Base-by-base conservation (phyloP, 2,113 vertebrate genomes). In the Panthera uncia region DNA sequence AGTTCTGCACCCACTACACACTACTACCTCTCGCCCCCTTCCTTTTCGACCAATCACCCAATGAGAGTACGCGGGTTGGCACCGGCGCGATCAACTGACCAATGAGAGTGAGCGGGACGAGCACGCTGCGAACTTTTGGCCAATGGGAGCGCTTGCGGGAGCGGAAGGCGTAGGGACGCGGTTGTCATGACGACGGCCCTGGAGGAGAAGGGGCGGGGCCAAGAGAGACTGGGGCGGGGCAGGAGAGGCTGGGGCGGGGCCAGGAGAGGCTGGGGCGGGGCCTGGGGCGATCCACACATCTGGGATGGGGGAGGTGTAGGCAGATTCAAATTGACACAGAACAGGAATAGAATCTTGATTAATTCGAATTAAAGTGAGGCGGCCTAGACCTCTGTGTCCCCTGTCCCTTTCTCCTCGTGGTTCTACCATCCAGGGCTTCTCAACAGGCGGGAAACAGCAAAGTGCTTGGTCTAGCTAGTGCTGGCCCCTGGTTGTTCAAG, bases 101-200 rank as follows among this genome's bases (percentile, higher is more conserved):
- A 95, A 94, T 81, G 33, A 80, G 14, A 69, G 14, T 4, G 90
- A 66, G 41, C 0, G 8, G 10, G 3, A 3, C 3, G 4, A 27
- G 13, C 65, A 45, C 4, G 0, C 29, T 41, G 21, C 0, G 1
- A 97, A 98, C 97, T 97, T 98, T 78, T 84, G 90, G 19, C 97
- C 97, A 98, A 97, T 96, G 83, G 87, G 45, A 90, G 11, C 2
- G 13, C 63, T 4, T 38, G 73, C 3, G 1, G 21, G 9, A 6
- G 12, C 13, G 78, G 96, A 12, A 15, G 65, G 50, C 97, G 98
- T 45, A 94, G 4, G 48, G 98, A 98, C 96, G 97, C 97, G 86
- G 92, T 91, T 98, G 98, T 96, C 99, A 98, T 31, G 98, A 91
- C 97, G 66, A 92, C 81, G 9, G 29, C 1, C 41, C 25, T 0